Base-by-base conservation (phyloP, 2,888 invertebrate species). In the Ctenicera cuprea region DNA sequence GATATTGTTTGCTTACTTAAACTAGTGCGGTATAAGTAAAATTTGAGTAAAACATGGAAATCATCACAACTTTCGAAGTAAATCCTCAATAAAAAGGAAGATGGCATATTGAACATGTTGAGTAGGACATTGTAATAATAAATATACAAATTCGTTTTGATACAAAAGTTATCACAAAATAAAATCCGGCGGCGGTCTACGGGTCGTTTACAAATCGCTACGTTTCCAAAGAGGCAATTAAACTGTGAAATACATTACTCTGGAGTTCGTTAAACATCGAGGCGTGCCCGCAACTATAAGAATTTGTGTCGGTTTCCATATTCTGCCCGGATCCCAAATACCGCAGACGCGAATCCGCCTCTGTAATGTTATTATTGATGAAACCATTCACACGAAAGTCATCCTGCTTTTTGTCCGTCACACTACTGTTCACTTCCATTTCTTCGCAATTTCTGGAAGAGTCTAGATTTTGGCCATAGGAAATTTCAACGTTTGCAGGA, bases 191-290 rank as follows among this genome's bases (percentile, higher is more conserved):
- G 66, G 12, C 41, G 52, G 59, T 68, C 74, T 75, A 73, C 18
- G 69, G 38, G 26, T 68, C 62, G 30, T 73, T 74, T 54, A 72
- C 62, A 68, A 76, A 73, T 70, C 79, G 85, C 85, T 87, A 87
- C 86, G 90, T 90, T 85, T 91, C 90, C 79, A 91, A 83, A 38
- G 90, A 90, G 12, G 90, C 89, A 73, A 90, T 89, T 77, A 91
- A 86, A 85, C 89, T 90, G 82, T 90, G 90, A 84, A 90, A 90
- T 81, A 90, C 90, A 80, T 89, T 90, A 77, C 87, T 89, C 83
- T 90, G 90, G 73, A 90, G 84, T 78, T 92, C 92, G 80, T 90
- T 90, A 81, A 90, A 89, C 88, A 92, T 90, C 81, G 92, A 91
- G 57, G 92, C 91, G 79, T 92, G 92, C 30, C 92, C 92, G 82